Evolutionary conservation across 2,888 invertebrate genomes (phyloP).

Genomic region (Phortica okadai): DNA sequence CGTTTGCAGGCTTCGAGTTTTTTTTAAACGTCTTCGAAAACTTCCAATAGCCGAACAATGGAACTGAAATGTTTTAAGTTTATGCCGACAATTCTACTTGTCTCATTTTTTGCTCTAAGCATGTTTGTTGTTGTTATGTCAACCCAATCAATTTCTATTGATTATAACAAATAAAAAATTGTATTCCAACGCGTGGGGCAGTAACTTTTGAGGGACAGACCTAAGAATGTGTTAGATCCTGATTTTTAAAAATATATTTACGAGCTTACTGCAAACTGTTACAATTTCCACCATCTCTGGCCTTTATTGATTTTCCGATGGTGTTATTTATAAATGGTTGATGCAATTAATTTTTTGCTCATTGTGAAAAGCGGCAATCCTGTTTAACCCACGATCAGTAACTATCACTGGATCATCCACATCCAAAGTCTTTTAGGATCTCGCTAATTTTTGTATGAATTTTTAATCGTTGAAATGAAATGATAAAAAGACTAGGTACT

Average conservation of each 20-base stretch:
- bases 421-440: slow-evolving; percentile 7
- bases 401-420: slow-evolving; percentile 2
- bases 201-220: no score
- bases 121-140: slow-evolving; percentile 29
- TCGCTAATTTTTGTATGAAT: background rate
- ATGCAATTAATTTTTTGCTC: slow-evolving; percentile 1
- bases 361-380: slow-evolving; percentile 10
- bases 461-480: no score
- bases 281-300: no score
- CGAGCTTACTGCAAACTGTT: no score
- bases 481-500: no score
- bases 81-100: slow-evolving; percentile 28
- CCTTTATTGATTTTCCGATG: background rate
- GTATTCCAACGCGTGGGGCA: slow-evolving; percentile 31
- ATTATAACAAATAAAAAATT: slow-evolving; percentile 33
- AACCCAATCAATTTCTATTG: slow-evolving; percentile 27
- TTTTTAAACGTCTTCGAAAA: slow-evolving; percentile 36
- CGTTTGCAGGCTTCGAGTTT: slow-evolving; percentile 33
- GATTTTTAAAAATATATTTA: no score
- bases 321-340: slow-evolving; percentile 6
- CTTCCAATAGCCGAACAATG: slow-evolving; percentile 30
- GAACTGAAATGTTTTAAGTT: no score
- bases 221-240: no score
- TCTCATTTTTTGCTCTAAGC: slow-evolving; percentile 34
- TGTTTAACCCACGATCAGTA: background rate